A percentile compares a stretch with the other conserved stretches of the same genome.
phyloP scores from a whole-genome alignment of 2,888 invertebrate species.

The Ephialtes manifestator region DNA sequence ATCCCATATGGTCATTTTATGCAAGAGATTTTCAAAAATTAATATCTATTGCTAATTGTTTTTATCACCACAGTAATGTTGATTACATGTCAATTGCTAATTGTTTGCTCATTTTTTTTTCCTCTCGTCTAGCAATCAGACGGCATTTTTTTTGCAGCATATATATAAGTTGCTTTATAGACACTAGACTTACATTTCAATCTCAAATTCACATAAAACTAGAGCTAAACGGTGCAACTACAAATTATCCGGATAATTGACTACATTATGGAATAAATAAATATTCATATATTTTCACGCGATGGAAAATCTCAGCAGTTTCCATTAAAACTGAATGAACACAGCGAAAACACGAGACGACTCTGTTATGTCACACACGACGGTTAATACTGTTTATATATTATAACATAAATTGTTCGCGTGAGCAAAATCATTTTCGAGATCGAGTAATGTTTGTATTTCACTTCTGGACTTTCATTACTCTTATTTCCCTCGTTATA shows the following conservation, averaged over 20 bases:
- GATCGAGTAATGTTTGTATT: conserved; percentile 41
- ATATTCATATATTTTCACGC: conserved; percentile 39
- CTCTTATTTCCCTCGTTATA: conserved; percentile 28
- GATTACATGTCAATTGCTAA: background rate
- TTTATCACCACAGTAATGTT: too few species aligned
- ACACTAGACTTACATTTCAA: conserved; percentile 46
- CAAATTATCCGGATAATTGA: conserved; percentile 32
- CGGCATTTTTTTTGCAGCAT: background rate
- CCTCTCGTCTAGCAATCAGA: background rate
- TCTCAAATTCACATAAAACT: conserved; percentile 15
- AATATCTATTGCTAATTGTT: too few species aligned
- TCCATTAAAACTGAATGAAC: conserved; percentile 27
- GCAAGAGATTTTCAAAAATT: background rate
- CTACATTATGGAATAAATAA: conserved; percentile 29
- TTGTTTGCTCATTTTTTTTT: background rate
- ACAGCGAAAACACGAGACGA: background rate
- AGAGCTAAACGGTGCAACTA: conserved; percentile 32
- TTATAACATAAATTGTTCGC: conserved; percentile 10
- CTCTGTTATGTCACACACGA: background rate
- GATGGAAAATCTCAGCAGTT: conserved; percentile 32
- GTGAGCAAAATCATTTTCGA: conserved; percentile 53
- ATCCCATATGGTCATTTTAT: background rate
- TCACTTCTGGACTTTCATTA: conserved; percentile 8
- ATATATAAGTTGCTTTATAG: conserved; percentile 16
- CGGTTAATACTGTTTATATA: background rate